phyloP scores from a whole-genome alignment of 2,797 vertebrate species.

The Telmatherina bonti region DNA sequence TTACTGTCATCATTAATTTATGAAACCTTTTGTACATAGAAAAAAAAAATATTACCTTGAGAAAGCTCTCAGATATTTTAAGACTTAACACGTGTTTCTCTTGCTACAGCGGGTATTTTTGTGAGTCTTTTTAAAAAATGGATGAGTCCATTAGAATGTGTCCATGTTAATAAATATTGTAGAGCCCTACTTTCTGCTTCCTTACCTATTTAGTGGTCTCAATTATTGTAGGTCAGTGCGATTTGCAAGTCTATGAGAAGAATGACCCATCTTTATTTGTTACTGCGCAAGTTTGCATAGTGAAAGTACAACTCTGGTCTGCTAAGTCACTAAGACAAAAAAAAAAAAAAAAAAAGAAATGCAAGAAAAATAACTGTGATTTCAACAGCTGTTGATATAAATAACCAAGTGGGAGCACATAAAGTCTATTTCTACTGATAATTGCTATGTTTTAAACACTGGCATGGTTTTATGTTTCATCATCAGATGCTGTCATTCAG shows the following conservation, averaged over 20 bases:
- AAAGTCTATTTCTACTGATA: neutral
- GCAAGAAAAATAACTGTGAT: too few relatives aligned
- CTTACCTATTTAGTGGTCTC: constrained; percentile 29
- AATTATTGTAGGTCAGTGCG: constrained; percentile 20
- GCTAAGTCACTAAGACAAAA: too few relatives aligned
- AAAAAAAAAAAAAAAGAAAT: too few relatives aligned
- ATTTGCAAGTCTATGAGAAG: constrained; percentile 27
- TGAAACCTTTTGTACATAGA: constrained; percentile 40
- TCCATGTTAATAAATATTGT: constrained; percentile 65
- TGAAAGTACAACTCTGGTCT: too few relatives aligned
- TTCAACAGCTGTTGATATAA: neutral
- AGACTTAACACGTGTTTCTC: constrained; percentile 12
- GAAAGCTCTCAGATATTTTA: constrained; percentile 62
- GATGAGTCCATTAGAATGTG: constrained; percentile 66
- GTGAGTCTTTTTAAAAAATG: constrained; percentile 68
- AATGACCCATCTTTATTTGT: neutral
- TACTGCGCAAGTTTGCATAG: too few relatives aligned
- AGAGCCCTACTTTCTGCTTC: constrained; percentile 38
- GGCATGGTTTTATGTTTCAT: constrained; percentile 23
- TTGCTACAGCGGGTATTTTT: constrained; percentile 43
- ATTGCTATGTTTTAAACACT: neutral
- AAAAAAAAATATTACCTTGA: constrained; percentile 25
- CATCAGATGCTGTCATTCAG: constrained; percentile 25
- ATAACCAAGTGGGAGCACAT: constrained; percentile 2
- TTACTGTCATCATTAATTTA: constrained; percentile 66